phyloP scores from a whole-genome alignment of 2,888 invertebrate species.

The Callimorpha dominula region DNA sequence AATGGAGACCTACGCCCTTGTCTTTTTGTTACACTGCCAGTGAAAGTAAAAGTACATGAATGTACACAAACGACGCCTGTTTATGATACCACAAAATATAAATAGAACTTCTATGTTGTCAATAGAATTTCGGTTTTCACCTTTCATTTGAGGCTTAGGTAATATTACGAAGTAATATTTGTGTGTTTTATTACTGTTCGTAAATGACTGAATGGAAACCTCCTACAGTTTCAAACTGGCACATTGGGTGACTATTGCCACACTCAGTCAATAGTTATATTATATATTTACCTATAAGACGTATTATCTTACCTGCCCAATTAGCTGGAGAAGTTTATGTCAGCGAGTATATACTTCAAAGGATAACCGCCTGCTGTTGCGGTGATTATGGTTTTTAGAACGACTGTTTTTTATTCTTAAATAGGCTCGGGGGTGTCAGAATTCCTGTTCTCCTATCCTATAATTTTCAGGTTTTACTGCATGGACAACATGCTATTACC shows the following conservation, averaged over 20 bases:
- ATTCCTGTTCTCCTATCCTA: too few species aligned
- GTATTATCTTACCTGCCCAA: not conserved
- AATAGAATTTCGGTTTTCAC: conserved; percentile 32
- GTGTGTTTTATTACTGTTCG: conserved; percentile 14
- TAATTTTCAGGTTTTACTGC: too few species aligned
- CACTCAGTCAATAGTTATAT: not conserved
- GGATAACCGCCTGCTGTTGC: too few species aligned
- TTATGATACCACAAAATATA: conserved; percentile 55
- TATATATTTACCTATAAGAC: not conserved
- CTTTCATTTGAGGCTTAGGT: conserved; percentile 10
- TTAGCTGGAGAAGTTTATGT: not conserved
- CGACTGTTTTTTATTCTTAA: too few species aligned
- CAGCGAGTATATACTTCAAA: too few species aligned
- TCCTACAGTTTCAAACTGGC: not conserved
- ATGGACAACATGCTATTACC: too few species aligned
- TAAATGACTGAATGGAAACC: not conserved
- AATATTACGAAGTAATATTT: conserved; percentile 24
- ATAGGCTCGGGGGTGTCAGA: too few species aligned
- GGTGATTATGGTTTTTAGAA: too few species aligned
- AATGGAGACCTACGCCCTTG: conserved; percentile 59
- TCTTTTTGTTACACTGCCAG: conserved; percentile 57
- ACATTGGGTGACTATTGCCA: not conserved
- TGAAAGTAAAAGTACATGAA: conserved; percentile 74
- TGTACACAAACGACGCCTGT: conserved; percentile 52
- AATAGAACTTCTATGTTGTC: conserved; percentile 38